phyloP scores from a whole-genome alignment of 2,888 invertebrate genomes.

The Chymomyza fuscimana region DNA sequence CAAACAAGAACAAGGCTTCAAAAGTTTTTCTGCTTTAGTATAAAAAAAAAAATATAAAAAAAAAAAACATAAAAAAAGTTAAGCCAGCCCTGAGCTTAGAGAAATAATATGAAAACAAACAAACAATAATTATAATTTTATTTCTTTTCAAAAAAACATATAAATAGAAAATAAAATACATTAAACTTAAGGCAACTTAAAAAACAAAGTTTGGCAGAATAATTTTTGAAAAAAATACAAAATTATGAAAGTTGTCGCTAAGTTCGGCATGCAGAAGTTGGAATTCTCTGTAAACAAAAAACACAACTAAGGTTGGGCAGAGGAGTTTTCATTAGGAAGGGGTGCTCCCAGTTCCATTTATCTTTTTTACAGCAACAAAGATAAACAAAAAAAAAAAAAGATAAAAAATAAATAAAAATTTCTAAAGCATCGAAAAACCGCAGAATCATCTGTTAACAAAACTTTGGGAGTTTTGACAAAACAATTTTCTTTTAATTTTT shows the following conservation, averaged over 20 bases:
- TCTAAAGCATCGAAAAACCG: too few relatives aligned
- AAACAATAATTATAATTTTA: conserved; percentile 61
- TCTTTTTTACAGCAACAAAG: too few relatives aligned
- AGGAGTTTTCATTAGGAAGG: too few relatives aligned
- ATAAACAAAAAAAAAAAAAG: too few relatives aligned
- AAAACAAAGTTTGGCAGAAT: conserved; percentile 26
- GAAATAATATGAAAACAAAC: conserved; percentile 27
- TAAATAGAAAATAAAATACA: conserved; percentile 16
- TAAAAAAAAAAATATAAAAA: neutral
- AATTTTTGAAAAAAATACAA: neutral
- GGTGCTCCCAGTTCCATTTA: too few relatives aligned
- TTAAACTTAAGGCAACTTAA: conserved; percentile 46
- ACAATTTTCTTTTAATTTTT: too few relatives aligned
- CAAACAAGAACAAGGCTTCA: conserved; percentile 31
- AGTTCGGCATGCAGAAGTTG: neutral
- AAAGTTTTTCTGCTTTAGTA: conserved; percentile 34
- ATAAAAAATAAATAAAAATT: too few relatives aligned
- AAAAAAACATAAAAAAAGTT: neutral
- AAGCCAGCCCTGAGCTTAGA: conserved; percentile 17
- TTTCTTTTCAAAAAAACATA: conserved; percentile 28
- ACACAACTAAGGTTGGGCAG: too few relatives aligned
- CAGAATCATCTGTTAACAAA: too few relatives aligned
- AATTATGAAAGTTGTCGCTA: neutral
- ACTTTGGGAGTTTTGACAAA: too few relatives aligned
- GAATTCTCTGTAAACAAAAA: too few relatives aligned